Evolutionary conservation across 2,113 vertebrate genomes (phyloP), one percentile per base, ranked within the genome.

Genomic region (Mixornis gularis): DNA sequence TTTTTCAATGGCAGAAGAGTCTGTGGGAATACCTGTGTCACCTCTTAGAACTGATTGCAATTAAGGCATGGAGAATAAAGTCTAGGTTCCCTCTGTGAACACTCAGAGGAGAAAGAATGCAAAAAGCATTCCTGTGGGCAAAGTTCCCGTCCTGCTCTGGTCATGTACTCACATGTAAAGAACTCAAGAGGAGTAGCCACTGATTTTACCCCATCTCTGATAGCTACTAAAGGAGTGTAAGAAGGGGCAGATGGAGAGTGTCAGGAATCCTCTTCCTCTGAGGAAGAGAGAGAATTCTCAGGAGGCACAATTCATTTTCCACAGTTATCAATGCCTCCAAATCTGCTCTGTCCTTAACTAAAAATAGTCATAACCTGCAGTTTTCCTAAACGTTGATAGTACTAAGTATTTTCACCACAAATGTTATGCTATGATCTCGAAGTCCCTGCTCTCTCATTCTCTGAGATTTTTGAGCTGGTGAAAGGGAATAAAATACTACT

Each of bases 131-230:
- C 19, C n/a, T 60, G n/a, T 29, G 27, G 49, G 13, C 21, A 63
- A 74, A 81, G n/a, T 46, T 71, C 14, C 10, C 10, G 1, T 43
- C 19, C 9, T 0, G 0, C 5, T 62, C 14, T 68, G 17, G 19
- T 36, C 2, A 3, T 13, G 17, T 41, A 66, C 9, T 40, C 18
- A 15, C 8, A 18, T 1, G 3, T 27, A 66, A 77, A 36, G 29
- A 32, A 7, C 16, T 26, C 46, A 52, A 59, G 56, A 66, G 13
- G 51, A 78, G 52, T 38, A 70, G 29, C 12, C 9, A 21, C 56
- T 10, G 17, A 16, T 80, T 79, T 59, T 41, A 30, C 18, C 22
- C 7, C 16, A 38, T 14, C 12, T 46, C 19, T 40, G 41, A n/a
- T 12, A 30, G 20, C 10, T 53, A 32, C 21, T 41, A 62, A 66